Percentiles rank a stretch among this genome's conserved stretches.
These are phyloP conservation scores for Mythimna vitellina DNA, from an alignment of 2,888 invertebrate genomes.

Conservation along the genomic window DNA sequence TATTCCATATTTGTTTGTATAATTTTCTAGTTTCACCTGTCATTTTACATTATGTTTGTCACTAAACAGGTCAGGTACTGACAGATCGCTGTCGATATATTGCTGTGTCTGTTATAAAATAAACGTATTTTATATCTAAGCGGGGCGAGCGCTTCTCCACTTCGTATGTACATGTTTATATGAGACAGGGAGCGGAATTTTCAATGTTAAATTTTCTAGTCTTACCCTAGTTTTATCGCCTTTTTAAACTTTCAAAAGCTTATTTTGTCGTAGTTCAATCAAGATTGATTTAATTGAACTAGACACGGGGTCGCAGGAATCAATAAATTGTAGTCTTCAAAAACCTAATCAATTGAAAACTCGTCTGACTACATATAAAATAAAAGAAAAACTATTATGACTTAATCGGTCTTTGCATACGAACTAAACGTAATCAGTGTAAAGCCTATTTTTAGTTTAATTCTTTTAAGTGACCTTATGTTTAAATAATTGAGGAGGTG, in stretches of 20 bases:
- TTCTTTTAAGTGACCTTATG: too few relatives aligned
- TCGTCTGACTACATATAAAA: background rate
- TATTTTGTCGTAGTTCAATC: background rate
- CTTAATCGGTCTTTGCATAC: too few relatives aligned
- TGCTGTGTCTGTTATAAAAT: conserved; percentile 40
- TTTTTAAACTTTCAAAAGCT: background rate
- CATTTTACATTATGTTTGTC: conserved; percentile 35
- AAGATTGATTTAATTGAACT: background rate
- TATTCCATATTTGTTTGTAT: conserved; percentile 59
- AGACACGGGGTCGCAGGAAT: background rate
- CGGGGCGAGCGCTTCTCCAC: conserved; percentile 20
- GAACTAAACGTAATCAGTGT: too few relatives aligned
- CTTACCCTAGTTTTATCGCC: background rate
- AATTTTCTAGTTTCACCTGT: conserved; percentile 42
- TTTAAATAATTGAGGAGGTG: too few relatives aligned
- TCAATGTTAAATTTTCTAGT: conserved; percentile 1
- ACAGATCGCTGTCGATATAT: conserved; percentile 29
- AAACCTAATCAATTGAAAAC: background rate
- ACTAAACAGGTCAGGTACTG: conserved; percentile 35
- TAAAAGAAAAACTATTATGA: background rate
- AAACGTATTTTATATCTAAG: conserved; percentile 8
- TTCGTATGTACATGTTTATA: conserved; percentile 17
- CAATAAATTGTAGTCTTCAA: background rate
- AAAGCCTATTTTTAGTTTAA: too few relatives aligned
- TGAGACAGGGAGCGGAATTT: conserved; percentile 11